phyloP scores from a whole-genome alignment of 2,113 vertebrate genomes.

The Bujurquina vittata region DNA sequence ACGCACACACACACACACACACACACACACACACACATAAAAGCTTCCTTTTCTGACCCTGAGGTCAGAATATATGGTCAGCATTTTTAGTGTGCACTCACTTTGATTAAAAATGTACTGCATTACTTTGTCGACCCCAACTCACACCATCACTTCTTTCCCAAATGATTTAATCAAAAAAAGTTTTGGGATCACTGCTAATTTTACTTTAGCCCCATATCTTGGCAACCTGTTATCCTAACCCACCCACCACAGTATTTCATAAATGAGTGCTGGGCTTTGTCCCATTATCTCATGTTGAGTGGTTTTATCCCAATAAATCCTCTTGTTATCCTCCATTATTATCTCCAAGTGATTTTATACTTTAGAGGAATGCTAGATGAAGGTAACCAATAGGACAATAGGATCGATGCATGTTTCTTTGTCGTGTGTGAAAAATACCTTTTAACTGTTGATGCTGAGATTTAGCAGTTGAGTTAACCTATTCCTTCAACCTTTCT shows the following conservation, averaged over 20 bases:
- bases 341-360: slow-evolving; percentile 69
- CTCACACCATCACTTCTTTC: slow-evolving; percentile 12
- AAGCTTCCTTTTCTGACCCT: slow-evolving; percentile 35
- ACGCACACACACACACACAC: not conserved
- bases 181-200: slow-evolving; percentile 59
- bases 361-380: slow-evolving; percentile 43
- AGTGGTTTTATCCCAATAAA: slow-evolving; percentile 72
- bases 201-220: slow-evolving; percentile 41
- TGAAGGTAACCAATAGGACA: slow-evolving; percentile 11
- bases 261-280: slow-evolving; percentile 58
- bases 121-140: slow-evolving; percentile 59
- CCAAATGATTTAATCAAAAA: slow-evolving; percentile 49
- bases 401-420: slow-evolving; percentile 33
- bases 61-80: slow-evolving; percentile 61
- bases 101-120: slow-evolving; percentile 74
- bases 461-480: slow-evolving; percentile 43
- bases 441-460: slow-evolving; percentile 6
- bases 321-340: slow-evolving; percentile 68
- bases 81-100: slow-evolving; percentile 73
- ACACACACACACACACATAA: slow-evolving; percentile 21
- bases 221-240: slow-evolving; percentile 35
- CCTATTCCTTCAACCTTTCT: slow-evolving; percentile 31
- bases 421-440: slow-evolving; percentile 1
- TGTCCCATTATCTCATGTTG: slow-evolving; percentile 56
- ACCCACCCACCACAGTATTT: slow-evolving; percentile 31